Conservation (phyloP, 2,797 vertebrate species). For the Buphagus erythrorhynchus region DNA sequence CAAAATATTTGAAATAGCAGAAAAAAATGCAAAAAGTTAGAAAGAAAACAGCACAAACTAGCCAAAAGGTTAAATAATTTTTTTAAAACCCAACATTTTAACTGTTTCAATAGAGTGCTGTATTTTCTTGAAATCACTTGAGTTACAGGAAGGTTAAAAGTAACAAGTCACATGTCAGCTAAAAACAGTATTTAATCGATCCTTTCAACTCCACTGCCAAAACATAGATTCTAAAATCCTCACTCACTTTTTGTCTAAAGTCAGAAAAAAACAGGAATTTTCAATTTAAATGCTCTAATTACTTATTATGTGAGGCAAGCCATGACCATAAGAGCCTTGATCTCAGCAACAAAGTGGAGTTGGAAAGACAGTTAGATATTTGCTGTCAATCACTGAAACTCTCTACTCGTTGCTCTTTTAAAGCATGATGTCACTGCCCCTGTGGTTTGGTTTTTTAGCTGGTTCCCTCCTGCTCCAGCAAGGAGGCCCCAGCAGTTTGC, state of each 20-base stretch:
- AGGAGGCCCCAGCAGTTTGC: not conserved
- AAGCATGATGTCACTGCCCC: accelerated
- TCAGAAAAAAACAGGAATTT: not conserved
- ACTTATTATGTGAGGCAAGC: not conserved
- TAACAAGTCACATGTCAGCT: not conserved
- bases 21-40: not conserved
- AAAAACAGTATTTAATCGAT: not conserved
- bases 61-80: not conserved
- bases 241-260: not conserved
- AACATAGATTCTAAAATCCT: not conserved
- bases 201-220: not conserved
- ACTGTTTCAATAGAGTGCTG: not conserved
- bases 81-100: not conserved
- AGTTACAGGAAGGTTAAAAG: not conserved
- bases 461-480: not conserved
- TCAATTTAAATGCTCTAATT: not conserved
- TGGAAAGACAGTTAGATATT: not conserved
- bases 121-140: not conserved
- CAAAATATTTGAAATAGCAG: not conserved
- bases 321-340: not conserved
- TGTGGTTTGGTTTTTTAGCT: not conserved
- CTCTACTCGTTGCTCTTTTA: not conserved
- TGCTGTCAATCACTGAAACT: not conserved
- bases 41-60: not conserved
- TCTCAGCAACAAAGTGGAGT: not conserved